Conservation (phyloP, 2,113 vertebrate species). For the Parus major region DNA sequence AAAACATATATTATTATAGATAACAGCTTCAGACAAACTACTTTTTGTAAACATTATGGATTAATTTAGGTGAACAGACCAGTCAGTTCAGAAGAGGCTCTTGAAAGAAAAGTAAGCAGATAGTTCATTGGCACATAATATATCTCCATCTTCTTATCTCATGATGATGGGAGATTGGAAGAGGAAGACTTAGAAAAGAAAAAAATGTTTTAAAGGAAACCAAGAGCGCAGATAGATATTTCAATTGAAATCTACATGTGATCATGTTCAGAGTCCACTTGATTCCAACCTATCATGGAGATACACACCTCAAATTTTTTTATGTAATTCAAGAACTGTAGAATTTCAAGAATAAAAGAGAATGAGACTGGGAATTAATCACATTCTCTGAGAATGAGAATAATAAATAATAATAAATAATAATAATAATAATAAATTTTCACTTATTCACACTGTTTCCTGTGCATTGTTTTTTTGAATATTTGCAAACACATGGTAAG, state of each 20-base stretch:
- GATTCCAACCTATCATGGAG: background rate
- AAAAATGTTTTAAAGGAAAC: background rate
- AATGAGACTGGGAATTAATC: background rate
- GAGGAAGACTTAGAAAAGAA: background rate
- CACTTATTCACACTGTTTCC: background rate
- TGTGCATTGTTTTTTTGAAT: background rate
- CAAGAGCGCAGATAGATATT: background rate
- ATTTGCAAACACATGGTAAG: background rate
- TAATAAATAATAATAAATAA: no score
- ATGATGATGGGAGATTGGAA: background rate
- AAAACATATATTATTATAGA: background rate
- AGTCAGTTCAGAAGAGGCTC: background rate
- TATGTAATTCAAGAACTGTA: background rate
- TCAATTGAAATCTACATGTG: background rate
- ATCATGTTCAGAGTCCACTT: background rate
- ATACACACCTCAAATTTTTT: background rate
- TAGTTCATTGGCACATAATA: background rate
- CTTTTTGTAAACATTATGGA: background rate
- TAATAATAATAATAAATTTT: no score
- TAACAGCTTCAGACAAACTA: background rate
- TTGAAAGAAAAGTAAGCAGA: slow-evolving; percentile 10
- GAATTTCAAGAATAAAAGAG: background rate
- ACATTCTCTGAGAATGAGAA: background rate
- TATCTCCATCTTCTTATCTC: background rate
- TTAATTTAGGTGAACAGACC: background rate